A percentile compares a stretch with the other conserved stretches of the same genome.
Evolutionary conservation across 2,888 invertebrate species (phyloP).

Genomic region (Zaprionus lineosus): DNA sequence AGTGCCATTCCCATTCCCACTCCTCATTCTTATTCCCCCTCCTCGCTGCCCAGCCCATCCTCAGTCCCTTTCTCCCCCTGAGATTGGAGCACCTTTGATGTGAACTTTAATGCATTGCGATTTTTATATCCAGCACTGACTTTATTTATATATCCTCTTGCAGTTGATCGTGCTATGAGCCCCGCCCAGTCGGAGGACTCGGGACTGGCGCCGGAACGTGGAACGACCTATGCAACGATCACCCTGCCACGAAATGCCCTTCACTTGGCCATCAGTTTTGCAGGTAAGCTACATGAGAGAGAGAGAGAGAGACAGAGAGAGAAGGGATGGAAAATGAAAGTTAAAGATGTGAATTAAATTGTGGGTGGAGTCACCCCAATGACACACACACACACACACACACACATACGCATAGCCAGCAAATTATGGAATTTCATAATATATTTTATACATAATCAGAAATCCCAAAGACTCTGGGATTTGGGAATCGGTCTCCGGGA

Average conservation of each 20-base stretch:
- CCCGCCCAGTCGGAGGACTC: slow-evolving; percentile 83
- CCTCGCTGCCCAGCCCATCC: no score
- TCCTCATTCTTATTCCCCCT: no score
- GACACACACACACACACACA: slow-evolving; percentile 6
- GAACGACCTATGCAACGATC: slow-evolving; percentile 83
- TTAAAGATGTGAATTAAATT: not conserved
- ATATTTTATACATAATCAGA: no score
- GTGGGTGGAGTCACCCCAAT: slow-evolving; percentile 13
- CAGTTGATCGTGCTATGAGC: slow-evolving; percentile 83
- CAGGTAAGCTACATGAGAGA: slow-evolving; percentile 74
- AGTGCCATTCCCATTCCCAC: no score
- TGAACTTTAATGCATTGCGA: slow-evolving; percentile 25
- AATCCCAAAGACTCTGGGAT: no score
- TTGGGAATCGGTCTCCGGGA: slow-evolving; percentile 9
- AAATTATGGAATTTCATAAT: no score
- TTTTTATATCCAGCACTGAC: slow-evolving; percentile 11
- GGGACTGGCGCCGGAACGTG: slow-evolving; percentile 82
- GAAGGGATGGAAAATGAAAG: not conserved
- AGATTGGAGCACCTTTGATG: slow-evolving; percentile 65
- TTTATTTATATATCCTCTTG: slow-evolving; percentile 36
- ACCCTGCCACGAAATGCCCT: slow-evolving; percentile 82
- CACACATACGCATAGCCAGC: no score
- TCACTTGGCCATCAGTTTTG: slow-evolving; percentile 82
- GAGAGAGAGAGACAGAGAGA: not conserved
- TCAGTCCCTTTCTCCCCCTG: no score